Percentiles rank a stretch among this genome's conserved stretches.
phyloP scores from a whole-genome alignment of 2,113 vertebrate genomes.

The Bujurquina vittata region DNA sequence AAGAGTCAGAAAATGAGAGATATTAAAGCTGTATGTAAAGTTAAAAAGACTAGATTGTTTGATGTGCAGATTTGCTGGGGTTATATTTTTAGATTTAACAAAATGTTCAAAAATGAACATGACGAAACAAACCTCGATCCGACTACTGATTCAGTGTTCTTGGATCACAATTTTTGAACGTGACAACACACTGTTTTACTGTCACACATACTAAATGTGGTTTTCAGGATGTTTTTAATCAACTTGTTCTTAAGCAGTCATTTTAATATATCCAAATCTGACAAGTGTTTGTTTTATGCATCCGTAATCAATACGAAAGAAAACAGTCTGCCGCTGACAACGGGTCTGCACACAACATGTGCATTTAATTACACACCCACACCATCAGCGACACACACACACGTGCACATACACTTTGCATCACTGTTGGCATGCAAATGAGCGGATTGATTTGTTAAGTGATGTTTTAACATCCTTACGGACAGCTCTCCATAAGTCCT shows the following conservation, averaged over 20 bases:
- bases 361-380: conserved; percentile 55
- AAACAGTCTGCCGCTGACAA: conserved; percentile 57
- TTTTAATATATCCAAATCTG: conserved; percentile 56
- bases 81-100: not conserved
- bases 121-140: not conserved
- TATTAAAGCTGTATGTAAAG: not conserved
- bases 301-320: conserved; percentile 71
- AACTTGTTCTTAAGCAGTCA: conserved; percentile 43
- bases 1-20: conserved; percentile 5
- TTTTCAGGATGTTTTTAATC: conserved; percentile 55
- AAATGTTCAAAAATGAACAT: not conserved
- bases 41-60: not conserved
- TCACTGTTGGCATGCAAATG: conserved; percentile 72
- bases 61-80: not conserved
- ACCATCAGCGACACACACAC: not conserved
- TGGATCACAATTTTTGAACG: not conserved
- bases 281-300: conserved; percentile 73
- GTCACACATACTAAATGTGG: conserved; percentile 11
- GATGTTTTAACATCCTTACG: conserved; percentile 76
- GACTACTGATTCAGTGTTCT: conserved; percentile 7
- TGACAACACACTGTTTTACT: conserved; percentile 11
- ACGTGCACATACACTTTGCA: not conserved
- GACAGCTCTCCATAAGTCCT: conserved; percentile 74
- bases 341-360: conserved; percentile 43
- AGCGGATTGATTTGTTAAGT: conserved; percentile 80